Conservation (phyloP, 2,797 vertebrate species). For the Acomys russatus region DNA sequence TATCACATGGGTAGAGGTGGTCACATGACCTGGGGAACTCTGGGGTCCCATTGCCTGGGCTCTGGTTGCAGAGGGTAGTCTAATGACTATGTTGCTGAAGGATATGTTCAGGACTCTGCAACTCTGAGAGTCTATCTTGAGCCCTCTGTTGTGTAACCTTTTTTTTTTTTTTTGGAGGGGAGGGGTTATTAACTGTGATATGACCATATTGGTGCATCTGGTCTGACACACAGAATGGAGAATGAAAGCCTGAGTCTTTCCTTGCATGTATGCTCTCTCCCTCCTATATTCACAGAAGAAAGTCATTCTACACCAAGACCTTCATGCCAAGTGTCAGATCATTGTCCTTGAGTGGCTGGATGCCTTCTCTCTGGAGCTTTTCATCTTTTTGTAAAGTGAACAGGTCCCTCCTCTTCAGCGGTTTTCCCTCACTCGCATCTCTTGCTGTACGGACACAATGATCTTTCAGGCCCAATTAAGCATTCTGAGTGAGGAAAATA, state of each 20-base stretch:
- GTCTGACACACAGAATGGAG: neutral
- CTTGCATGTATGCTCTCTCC: neutral
- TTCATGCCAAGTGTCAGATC: neutral
- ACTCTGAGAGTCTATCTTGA: neutral
- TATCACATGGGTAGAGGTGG: neutral
- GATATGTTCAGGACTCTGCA: neutral
- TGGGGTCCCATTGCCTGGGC: neutral
- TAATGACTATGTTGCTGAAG: neutral
- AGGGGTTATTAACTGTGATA: neutral
- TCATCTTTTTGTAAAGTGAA: constrained; percentile 3
- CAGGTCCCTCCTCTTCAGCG: neutral
- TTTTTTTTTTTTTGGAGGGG: neutral
- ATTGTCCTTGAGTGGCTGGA: neutral
- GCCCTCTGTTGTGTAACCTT: neutral
- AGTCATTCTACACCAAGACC: neutral
- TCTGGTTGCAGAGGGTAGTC: neutral
- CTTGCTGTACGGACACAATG: neutral
- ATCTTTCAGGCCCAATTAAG: neutral
- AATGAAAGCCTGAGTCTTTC: neutral
- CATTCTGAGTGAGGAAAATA: neutral
- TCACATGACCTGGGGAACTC: neutral
- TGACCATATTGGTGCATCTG: neutral
- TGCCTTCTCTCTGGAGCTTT: neutral
- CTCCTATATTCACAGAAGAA: neutral
- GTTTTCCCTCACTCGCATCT: neutral